phyloP scores from a whole-genome alignment of 2,888 invertebrate genomes.

The Toxonevra muliebris region DNA sequence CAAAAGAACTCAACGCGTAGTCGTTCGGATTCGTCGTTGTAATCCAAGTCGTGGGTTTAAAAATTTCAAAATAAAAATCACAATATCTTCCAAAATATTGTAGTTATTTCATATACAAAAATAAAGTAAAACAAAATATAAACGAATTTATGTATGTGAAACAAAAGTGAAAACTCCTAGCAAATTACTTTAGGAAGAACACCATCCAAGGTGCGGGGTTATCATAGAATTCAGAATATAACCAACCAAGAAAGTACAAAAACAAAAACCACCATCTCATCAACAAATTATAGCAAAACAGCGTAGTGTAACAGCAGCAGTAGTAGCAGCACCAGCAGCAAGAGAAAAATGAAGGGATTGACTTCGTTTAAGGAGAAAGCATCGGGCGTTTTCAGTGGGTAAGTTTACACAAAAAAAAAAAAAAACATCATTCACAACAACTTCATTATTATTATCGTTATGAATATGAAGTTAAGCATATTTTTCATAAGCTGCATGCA shows the following conservation, averaged over 20 bases:
- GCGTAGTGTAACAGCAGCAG: conserved; percentile 10
- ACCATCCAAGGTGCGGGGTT: conserved; percentile 34
- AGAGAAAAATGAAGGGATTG: conserved; percentile 61
- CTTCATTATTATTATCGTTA: background rate
- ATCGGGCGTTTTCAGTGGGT: conserved; percentile 63
- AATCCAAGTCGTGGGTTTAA: no score
- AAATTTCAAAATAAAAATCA: no score
- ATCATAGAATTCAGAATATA: conserved; percentile 27
- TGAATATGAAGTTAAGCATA: conserved; percentile 5
- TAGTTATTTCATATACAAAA: no score
- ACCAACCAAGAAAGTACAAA: conserved; percentile 34
- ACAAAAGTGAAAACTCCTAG: background rate
- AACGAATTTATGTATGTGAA: conserved; percentile 28
- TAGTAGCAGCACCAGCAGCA: conserved; percentile 21
- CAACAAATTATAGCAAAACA: conserved; percentile 29
- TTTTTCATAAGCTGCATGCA: conserved; percentile 25
- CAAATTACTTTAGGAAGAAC: background rate
- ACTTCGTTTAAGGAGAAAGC: conserved; percentile 65
- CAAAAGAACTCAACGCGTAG: background rate
- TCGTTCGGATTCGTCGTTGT: no score
- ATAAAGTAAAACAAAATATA: conserved; percentile 2
- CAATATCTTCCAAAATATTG: no score
- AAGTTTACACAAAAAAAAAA: conserved; percentile 45
- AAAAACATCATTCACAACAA: background rate
- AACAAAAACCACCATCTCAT: conserved; percentile 31